Conservation (phyloP, 1,140 invertebrate genomes). For the Physella acuta region DNA sequence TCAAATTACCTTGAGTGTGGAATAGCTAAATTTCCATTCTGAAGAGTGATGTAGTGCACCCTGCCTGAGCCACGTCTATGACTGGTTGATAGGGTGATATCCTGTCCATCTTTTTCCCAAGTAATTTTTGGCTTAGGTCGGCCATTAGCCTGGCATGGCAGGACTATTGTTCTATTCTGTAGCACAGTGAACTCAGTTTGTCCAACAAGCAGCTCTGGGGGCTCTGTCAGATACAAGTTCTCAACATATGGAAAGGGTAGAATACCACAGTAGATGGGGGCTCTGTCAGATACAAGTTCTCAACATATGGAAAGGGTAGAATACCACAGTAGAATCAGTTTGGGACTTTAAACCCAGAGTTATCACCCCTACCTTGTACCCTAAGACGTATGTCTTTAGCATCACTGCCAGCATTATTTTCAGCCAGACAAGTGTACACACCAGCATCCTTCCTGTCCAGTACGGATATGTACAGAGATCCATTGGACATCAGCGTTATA, state of each 20-base stretch:
- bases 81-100: constrained; percentile 38
- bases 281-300: too few relatives aligned
- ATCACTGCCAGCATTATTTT: constrained; percentile 56
- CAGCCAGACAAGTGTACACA: constrained; percentile 55
- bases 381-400: constrained; percentile 47
- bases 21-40: constrained; percentile 49
- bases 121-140: constrained; percentile 52
- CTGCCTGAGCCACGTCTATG: constrained; percentile 29
- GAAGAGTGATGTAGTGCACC: constrained; percentile 39
- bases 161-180: constrained; percentile 46
- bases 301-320: too few relatives aligned
- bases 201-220: constrained; percentile 44
- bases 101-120: constrained; percentile 55
- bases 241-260: too few relatives aligned
- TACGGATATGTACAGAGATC: constrained; percentile 42
- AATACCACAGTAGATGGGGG: too few relatives aligned
- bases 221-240: too few relatives aligned
- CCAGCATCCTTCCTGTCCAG: constrained; percentile 42
- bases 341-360: too few relatives aligned
- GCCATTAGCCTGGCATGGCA: constrained; percentile 58
- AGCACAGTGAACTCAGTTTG: constrained; percentile 41
- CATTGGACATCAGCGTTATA: constrained; percentile 43
- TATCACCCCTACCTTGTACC: constrained; percentile 46
- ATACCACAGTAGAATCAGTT: too few relatives aligned
- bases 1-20: constrained; percentile 48